A percentile compares a stretch with the other conserved stretches of the same genome.
Conservation (phyloP, 2,888 invertebrate genomes). For the Erannis defoliaria region DNA sequence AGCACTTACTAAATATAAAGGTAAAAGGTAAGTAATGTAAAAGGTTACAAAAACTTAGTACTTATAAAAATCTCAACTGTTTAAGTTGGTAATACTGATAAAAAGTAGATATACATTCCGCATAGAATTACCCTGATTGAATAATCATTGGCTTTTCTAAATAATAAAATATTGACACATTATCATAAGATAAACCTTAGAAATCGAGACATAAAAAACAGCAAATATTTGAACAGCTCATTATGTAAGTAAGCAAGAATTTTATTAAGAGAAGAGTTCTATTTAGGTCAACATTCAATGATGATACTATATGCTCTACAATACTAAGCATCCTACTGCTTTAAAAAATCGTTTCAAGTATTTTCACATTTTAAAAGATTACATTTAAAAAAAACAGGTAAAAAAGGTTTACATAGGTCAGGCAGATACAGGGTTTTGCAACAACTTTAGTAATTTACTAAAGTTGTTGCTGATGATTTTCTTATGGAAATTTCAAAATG, state of each 20-base stretch:
- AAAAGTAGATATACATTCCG: conserved; percentile 1
- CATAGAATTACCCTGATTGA: not conserved
- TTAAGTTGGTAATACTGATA: conserved; percentile 18
- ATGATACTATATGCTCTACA: not conserved
- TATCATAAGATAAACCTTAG: conserved; percentile 2
- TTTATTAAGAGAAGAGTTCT: conserved; percentile 30
- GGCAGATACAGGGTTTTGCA: too few species aligned
- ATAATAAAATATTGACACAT: conserved; percentile 4
- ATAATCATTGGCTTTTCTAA: not conserved
- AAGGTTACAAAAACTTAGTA: conserved; percentile 12
- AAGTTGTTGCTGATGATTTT: too few species aligned
- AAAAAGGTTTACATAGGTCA: too few species aligned
- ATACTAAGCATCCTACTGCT: too few species aligned
- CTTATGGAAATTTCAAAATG: too few species aligned
- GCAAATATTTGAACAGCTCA: conserved; percentile 6
- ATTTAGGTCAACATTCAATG: conserved; percentile 26
- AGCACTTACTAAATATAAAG: conserved; percentile 1
- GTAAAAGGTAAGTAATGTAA: conserved; percentile 1
- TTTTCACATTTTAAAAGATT: not conserved
- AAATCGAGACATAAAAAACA: conserved; percentile 25
- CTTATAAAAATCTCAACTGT: conserved; percentile 9
- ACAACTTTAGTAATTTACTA: too few species aligned
- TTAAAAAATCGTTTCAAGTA: not conserved
- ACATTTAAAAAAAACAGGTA: too few species aligned
- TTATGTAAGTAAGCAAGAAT: conserved; percentile 29